Base-by-base conservation (phyloP, 2,888 invertebrate species). In the Apodemia zela region DNA sequence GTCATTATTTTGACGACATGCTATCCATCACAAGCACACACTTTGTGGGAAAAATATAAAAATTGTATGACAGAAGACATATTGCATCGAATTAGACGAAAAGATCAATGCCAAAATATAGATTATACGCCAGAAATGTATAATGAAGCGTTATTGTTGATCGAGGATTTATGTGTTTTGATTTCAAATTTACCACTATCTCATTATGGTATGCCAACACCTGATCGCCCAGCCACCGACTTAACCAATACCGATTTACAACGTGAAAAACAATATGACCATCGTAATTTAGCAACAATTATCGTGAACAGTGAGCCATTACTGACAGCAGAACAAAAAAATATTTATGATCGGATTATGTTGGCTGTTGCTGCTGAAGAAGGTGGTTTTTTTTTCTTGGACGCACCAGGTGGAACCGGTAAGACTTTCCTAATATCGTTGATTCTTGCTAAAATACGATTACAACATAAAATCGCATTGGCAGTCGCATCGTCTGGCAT, bases 51-150 rank as follows among this genome's bases (percentile, higher is more conserved):
- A 3, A 69, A 71, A 61, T 70, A 71, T 63, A 71, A 45, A 45
- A 69, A 71, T 63, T 64, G 68, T 65, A 69, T 73, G 65, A 69
- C 66, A 67, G 72, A 74, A 38, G 71, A 72, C 69, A 54, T 72
- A 5, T 71, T 71, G 69, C 66, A 71, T 70, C 67, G 65, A 33
- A 54, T 69, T 60, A 69, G 68, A 33, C 57, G 59, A 67, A 29
- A 64, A 70, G 70, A 66, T 58, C 62, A 57, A 51, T 68, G 70
- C 69, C 67, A 67, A 60, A 62, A 54, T 57, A 17, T 73, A 45
- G 59, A 71, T 67, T 70, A 71, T 8, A 71, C 64, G 33, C 69
- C 18, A 64, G 68, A 71, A 58, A 71, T 70, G 64, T 67, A 70
- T 67, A 71, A 72, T 67, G 66, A 69, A 8, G 61, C 66, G 67